phyloP scores from a whole-genome alignment of 2,113 vertebrate genomes.

The Zeus faber region DNA sequence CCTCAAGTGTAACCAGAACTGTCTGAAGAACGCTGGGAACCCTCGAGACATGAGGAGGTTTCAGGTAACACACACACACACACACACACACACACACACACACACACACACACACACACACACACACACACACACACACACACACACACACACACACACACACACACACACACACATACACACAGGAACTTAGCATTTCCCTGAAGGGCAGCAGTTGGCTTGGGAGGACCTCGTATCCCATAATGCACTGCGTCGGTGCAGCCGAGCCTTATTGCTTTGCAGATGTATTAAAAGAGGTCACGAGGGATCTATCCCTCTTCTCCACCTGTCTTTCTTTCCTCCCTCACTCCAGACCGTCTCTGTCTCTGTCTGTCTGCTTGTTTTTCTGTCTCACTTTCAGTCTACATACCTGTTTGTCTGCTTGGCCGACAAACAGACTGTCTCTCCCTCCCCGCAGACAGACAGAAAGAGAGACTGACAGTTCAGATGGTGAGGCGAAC shows the following conservation, averaged over 20 bases:
- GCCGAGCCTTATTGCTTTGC: constrained; percentile 9
- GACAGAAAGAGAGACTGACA: too few species aligned
- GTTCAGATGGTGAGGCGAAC: too few species aligned
- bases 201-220: constrained; percentile 11
- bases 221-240: constrained; percentile 1
- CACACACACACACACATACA: constrained; percentile 19
- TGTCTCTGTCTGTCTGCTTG: background rate
- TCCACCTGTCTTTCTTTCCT: background rate
- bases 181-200: background rate
- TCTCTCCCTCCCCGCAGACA: too few species aligned
- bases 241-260: background rate
- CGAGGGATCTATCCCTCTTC: background rate
- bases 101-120: background rate
- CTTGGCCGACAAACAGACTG: background rate
- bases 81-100: background rate
- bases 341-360: background rate
- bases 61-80: constrained; percentile 74
- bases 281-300: constrained; percentile 23
- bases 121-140: background rate
- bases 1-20: constrained; percentile 96
- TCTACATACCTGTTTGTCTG: background rate
- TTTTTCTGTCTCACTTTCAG: constrained; percentile 9
- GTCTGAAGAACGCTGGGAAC: constrained; percentile 94
- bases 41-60: constrained; percentile 90
- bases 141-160: constrained; percentile 23